phyloP scores from a whole-genome alignment of 2,113 vertebrate genomes.

The Cygnus atratus region DNA sequence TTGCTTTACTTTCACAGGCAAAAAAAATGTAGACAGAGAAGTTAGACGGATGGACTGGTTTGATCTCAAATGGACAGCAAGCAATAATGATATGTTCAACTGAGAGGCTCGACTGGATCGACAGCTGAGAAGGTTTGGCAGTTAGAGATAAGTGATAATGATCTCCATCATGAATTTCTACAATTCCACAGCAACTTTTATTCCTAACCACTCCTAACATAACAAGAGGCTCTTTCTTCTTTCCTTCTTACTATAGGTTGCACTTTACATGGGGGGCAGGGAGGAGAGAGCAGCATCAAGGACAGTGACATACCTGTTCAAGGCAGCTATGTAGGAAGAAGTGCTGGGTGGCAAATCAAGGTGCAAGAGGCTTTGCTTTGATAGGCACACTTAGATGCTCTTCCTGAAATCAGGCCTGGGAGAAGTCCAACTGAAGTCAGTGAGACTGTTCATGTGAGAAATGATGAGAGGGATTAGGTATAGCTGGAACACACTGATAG shows the following conservation, averaged over 20 bases:
- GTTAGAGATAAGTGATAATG: not conserved
- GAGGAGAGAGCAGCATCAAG: not conserved
- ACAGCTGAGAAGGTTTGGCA: not conserved
- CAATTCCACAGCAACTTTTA: not conserved
- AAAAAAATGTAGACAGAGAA: not conserved
- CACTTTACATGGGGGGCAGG: not conserved
- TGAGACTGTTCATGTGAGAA: not conserved
- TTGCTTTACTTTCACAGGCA: not conserved
- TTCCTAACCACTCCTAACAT: not conserved
- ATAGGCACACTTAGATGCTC: not conserved
- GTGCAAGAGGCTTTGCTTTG: not conserved
- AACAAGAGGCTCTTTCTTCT: not conserved
- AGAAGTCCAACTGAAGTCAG: not conserved
- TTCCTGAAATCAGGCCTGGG: not conserved
- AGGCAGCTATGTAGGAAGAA: not conserved
- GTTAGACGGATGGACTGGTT: not conserved
- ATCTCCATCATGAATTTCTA: not conserved
- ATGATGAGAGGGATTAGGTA: slow-evolving; percentile 4
- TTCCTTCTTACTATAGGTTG: not conserved
- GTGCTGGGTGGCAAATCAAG: not conserved
- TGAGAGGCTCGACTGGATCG: not conserved
- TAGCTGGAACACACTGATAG: not conserved
- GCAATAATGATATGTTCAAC: not conserved
- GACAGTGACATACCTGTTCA: not conserved
- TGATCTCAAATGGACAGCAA: slow-evolving; percentile 44